Conservation (phyloP, 2,888 invertebrate genomes). For the Dynastes maya region DNA sequence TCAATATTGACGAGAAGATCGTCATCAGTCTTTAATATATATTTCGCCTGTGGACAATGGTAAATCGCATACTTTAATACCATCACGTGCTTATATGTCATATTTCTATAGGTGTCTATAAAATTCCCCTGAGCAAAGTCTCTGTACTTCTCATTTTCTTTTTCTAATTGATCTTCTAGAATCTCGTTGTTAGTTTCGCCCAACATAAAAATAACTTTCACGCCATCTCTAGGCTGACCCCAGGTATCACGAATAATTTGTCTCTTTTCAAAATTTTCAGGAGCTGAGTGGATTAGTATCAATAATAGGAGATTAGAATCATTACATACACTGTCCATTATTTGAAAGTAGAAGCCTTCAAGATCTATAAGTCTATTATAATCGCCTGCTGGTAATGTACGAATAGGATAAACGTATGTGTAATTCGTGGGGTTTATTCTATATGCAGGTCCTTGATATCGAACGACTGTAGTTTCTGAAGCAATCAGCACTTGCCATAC, state of each 20-base stretch:
- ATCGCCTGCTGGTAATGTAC: conserved; percentile 63
- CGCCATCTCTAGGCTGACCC: conserved; percentile 75
- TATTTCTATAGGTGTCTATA: conserved; percentile 83
- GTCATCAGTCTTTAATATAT: conserved; percentile 83
- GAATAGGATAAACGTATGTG: conserved; percentile 57
- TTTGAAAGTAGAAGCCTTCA: conserved; percentile 76
- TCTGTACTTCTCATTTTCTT: conserved; percentile 74
- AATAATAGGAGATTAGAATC: conserved; percentile 72
- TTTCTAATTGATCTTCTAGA: conserved; percentile 66
- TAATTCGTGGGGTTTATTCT: conserved; percentile 59
- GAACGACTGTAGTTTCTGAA: conserved; percentile 2
- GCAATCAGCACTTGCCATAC: conserved; percentile 57
- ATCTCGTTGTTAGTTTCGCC: conserved; percentile 72
- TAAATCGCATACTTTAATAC: conserved; percentile 84
- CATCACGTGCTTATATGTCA: conserved; percentile 90
- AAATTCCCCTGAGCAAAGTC: conserved; percentile 87
- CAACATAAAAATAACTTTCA: conserved; percentile 79
- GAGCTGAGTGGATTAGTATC: conserved; percentile 81
- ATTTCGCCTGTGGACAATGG: conserved; percentile 79
- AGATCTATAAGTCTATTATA: conserved; percentile 74
- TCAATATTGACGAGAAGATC: conserved; percentile 84
- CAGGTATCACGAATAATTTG: conserved; percentile 81
- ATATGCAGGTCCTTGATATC: conserved; percentile 53
- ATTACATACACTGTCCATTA: conserved; percentile 70
- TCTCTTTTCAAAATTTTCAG: conserved; percentile 78